A percentile compares a stretch with the other conserved stretches of the same genome.
These are phyloP conservation scores for Sminthopsis crassicaudata DNA, from an alignment of 2,113 vertebrate genomes.

Conservation along the genomic window DNA sequence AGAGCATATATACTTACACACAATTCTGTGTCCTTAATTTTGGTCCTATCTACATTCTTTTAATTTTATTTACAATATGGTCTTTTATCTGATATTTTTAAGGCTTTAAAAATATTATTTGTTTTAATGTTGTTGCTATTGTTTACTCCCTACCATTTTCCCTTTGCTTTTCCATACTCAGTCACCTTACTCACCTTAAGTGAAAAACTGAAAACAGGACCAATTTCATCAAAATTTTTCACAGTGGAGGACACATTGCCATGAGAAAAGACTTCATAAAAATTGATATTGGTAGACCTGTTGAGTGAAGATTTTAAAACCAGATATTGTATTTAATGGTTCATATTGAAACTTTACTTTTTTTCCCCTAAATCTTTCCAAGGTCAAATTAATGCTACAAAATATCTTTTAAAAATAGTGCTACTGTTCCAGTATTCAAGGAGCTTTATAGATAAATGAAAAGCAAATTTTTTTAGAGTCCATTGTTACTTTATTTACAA, in stretches of 20 bases:
- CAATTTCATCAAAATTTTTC: conserved; percentile 89
- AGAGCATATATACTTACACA: background rate
- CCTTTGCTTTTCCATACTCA: background rate
- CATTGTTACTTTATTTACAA: background rate
- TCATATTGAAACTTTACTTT: conserved; percentile 61
- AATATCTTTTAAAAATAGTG: background rate
- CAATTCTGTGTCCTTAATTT: background rate
- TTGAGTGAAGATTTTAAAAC: conserved; percentile 72
- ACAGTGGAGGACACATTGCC: conserved; percentile 81
- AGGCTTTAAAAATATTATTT: background rate
- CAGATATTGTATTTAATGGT: conserved; percentile 72
- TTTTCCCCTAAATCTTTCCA: conserved; percentile 37
- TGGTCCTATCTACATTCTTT: background rate
- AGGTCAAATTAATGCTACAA: background rate
- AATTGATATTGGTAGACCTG: conserved; percentile 91
- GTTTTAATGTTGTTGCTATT: background rate
- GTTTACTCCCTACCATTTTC: background rate
- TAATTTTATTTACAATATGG: background rate
- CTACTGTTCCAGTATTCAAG: conserved; percentile 9
- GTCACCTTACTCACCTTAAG: conserved; percentile 86
- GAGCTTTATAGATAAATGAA: background rate
- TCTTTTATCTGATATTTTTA: background rate
- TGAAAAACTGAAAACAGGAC: conserved; percentile 91
- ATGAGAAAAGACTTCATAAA: conserved; percentile 88
- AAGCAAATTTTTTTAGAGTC: background rate